Conservation (phyloP, 2,797 vertebrate genomes). For the Chelon auratus region DNA sequence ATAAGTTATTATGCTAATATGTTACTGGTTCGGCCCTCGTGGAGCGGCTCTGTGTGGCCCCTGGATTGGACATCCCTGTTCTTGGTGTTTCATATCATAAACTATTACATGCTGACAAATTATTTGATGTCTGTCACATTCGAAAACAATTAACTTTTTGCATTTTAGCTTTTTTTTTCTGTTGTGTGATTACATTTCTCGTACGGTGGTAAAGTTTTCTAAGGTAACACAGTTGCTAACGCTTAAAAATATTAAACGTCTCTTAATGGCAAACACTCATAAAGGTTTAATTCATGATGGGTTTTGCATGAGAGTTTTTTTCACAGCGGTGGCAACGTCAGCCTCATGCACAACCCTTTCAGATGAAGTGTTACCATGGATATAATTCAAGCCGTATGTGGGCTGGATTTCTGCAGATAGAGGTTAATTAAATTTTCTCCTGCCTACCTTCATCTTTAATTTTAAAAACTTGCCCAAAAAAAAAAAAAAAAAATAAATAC, state of each 20-base stretch:
- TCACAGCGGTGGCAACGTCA: constrained; percentile 10
- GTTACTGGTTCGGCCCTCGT: no score
- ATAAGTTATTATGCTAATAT: no score
- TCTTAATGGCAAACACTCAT: neutral
- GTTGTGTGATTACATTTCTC: no score
- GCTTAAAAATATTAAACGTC: neutral
- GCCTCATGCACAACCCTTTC: constrained; percentile 37
- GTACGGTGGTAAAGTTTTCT: no score
- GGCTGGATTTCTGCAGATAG: constrained; percentile 61
- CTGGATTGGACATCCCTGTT: no score
- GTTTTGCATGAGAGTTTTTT: constrained; percentile 27
- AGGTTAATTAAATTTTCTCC: constrained; percentile 64
- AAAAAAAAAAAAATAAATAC: constrained; percentile 3
- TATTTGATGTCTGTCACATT: no score
- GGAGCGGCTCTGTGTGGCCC: no score
- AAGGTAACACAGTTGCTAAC: no score
- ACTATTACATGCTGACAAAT: no score
- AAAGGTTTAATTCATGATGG: constrained; percentile 28
- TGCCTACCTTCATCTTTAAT: constrained; percentile 58
- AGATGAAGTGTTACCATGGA: constrained; percentile 63
- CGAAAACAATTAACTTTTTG: no score
- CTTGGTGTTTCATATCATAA: no score
- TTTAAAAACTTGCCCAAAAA: constrained; percentile 37
- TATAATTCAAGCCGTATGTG: constrained; percentile 58
- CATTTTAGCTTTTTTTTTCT: no score